Evolutionary conservation across 1,140 invertebrate genomes (phyloP).

Genomic region (Leptestheria dahalacensis): DNA sequence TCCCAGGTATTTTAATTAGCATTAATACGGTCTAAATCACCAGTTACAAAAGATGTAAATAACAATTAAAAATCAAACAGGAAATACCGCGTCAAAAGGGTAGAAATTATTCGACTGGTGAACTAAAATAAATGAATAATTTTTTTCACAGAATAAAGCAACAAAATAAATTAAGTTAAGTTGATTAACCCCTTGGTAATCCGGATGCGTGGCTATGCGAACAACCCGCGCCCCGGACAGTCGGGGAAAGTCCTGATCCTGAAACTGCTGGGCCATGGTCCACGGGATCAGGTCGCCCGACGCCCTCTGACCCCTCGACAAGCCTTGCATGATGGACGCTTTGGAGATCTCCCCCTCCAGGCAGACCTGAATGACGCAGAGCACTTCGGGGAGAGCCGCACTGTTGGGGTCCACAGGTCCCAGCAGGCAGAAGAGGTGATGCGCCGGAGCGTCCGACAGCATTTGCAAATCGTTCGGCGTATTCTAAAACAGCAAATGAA

Average conservation of each 20-base stretch:
- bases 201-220: slow-evolving; percentile 93
- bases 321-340: slow-evolving; percentile 52
- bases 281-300: slow-evolving; percentile 96
- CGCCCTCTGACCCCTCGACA: slow-evolving; percentile 71
- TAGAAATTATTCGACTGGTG: background rate
- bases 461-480: slow-evolving; percentile 97
- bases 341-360: slow-evolving; percentile 89
- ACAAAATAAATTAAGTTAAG: slow-evolving; percentile 17
- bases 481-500: slow-evolving; percentile 45
- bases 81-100: too few species aligned
- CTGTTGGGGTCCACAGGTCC: slow-evolving; percentile 59
- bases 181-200: slow-evolving; percentile 68
- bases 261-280: slow-evolving; percentile 92
- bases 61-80: too few species aligned
- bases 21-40: too few species aligned
- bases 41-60: too few species aligned
- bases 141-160: slow-evolving; percentile 12
- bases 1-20: too few species aligned
- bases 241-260: slow-evolving; percentile 82
- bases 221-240: slow-evolving; percentile 83
- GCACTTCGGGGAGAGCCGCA: slow-evolving; percentile 69
- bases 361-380: slow-evolving; percentile 84
- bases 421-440: slow-evolving; percentile 90
- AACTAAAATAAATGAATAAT: too few species aligned
- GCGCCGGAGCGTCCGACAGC: slow-evolving; percentile 95